Base-by-base conservation (phyloP, 2,797 vertebrate species). In the Gastrophryne carolinensis region DNA sequence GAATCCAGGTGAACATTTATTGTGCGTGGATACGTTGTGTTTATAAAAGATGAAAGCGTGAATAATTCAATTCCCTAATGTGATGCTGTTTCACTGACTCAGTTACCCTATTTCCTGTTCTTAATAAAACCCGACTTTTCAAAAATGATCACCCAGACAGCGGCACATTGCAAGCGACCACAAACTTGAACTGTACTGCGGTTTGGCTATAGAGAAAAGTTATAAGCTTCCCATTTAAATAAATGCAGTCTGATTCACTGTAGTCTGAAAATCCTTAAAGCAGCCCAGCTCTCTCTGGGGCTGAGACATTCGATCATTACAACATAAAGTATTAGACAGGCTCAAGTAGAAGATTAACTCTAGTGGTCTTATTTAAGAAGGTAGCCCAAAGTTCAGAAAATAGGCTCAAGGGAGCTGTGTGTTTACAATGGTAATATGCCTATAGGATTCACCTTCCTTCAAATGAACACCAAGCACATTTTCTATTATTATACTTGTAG, bases 1-100 rank as follows among this genome's bases (percentile, higher is more conserved):
- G 32, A 0, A 0, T 27, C 57, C 80, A 84, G 85, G 85, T 86
- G 81, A 83, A 80, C 66, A 39, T n/a, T 61, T 58, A 58, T 64
- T 58, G 67, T 71, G 67, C 39, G 71, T 64, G 67, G 50, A 71
- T 64, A 64, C 52, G 39, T 65, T 58, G 50, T 65, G 39, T 65
- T 58, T 35, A 49, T 34, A 39, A 44, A 66, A 53, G 44, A 41
- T 63, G 64, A 75, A 60, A 68, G 74, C 1, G n/a, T 7, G 19
- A 57, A 37, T 12, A 26, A 49, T 63, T 24, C 34, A 23, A 3
- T 56, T 77, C 58, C 12, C 57, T 54, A 41, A 54, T 37, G 34
- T 23, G 11, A 3, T 10, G 53, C 54, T 23, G 27, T 60, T 27
- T 35, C 5, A 6, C 21, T n/a, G 34, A 53, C 57, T 32, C 47